phyloP scores from a whole-genome alignment of 2,797 vertebrate species.

The Tragopan temminckii region DNA sequence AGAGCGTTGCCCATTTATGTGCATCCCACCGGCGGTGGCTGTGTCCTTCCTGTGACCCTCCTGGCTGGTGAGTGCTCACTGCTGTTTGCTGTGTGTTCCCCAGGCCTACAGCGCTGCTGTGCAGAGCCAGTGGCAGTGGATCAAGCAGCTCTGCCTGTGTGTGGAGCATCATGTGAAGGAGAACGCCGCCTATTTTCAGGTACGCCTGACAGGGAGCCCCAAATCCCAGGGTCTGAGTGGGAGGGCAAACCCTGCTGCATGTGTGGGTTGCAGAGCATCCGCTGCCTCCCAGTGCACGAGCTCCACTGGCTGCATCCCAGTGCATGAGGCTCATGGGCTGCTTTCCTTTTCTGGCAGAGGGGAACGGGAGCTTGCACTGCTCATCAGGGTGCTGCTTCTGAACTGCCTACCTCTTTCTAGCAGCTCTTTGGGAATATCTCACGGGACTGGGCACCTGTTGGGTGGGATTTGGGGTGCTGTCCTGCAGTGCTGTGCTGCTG shows the following conservation, averaged over 20 bases:
- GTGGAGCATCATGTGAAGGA: conserved; percentile 97
- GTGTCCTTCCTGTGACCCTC: neutral
- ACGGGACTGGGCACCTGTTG: neutral
- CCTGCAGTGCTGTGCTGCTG: neutral
- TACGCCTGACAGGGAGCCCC: conserved; percentile 37
- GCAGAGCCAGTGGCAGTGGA: conserved; percentile 97
- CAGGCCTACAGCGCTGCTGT: conserved; percentile 97
- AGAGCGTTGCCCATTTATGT: neutral
- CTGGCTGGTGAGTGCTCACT: rapidly evolving
- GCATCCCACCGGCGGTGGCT: rapidly evolving
- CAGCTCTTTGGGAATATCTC: neutral
- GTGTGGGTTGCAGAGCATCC: rapidly evolving
- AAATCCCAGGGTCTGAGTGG: neutral
- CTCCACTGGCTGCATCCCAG: rapidly evolving
- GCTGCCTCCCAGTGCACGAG: rapidly evolving
- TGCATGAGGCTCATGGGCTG: rapidly evolving
- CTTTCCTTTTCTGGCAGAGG: neutral
- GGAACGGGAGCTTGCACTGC: neutral
- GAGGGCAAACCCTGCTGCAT: neutral
- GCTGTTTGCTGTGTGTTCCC: neutral
- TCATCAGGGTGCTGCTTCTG: neutral
- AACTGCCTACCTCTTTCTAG: neutral
- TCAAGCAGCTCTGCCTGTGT: conserved; percentile 93
- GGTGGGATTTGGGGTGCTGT: neutral
- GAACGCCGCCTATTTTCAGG: conserved; percentile 95